A percentile compares a stretch with the other conserved stretches of the same genome.
Evolutionary conservation across 2,888 invertebrate genomes (phyloP).

Genomic region (Volucella inanis): DNA sequence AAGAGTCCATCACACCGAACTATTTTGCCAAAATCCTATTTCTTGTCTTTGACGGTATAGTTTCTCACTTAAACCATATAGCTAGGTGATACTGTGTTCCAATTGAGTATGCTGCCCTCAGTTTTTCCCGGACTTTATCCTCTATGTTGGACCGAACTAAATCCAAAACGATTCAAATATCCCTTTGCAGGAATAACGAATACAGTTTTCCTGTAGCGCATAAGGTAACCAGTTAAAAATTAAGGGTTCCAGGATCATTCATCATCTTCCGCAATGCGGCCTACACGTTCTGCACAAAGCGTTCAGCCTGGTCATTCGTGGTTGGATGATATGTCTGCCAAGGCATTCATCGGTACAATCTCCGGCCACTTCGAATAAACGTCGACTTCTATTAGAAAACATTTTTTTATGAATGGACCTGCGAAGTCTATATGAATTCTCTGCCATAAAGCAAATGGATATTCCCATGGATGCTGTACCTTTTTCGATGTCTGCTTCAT

Average conservation of each 20-base stretch:
- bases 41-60: neutral
- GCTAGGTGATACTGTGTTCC: neutral
- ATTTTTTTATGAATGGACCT: too few species aligned
- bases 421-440: too few species aligned
- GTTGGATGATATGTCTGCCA: too few species aligned
- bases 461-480: too few species aligned
- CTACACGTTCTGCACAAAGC: conserved; percentile 74
- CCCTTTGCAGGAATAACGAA: neutral
- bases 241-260: neutral
- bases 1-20: neutral
- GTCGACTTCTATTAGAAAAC: too few species aligned
- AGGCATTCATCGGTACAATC: too few species aligned
- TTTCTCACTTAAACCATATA: neutral
- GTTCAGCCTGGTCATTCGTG: conserved; percentile 75
- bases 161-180: neutral
- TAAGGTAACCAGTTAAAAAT: neutral
- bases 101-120: neutral
- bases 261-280: neutral
- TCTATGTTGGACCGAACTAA: neutral
- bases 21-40: conserved; percentile 2
- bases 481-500: too few species aligned
- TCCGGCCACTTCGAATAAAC: too few species aligned
- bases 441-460: too few species aligned
- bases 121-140: neutral
- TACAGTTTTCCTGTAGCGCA: neutral